These are phyloP conservation scores for Centropristis striata DNA, from an alignment of 2,113 vertebrate genomes.

Conservation along the genomic window DNA sequence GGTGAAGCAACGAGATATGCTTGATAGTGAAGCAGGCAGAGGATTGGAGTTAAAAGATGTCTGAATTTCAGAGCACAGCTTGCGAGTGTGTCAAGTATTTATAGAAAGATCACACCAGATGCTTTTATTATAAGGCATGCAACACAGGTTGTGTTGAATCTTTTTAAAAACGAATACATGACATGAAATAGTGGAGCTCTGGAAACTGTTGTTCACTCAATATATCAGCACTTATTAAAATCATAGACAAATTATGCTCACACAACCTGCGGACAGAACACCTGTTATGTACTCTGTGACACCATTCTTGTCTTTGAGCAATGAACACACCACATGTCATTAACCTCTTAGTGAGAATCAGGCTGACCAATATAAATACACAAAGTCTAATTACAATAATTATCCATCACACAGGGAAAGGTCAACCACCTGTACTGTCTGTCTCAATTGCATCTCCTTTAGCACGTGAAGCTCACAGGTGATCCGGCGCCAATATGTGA, in stretches of 20 bases:
- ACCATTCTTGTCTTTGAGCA: slow-evolving; percentile 31
- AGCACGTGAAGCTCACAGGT: slow-evolving; percentile 19
- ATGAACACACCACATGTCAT: slow-evolving; percentile 21
- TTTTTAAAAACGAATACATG: slow-evolving; percentile 2
- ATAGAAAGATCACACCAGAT: slow-evolving; percentile 29
- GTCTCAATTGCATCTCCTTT: slow-evolving; percentile 41
- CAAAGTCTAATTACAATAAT: slow-evolving; percentile 62
- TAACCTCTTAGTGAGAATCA: slow-evolving; percentile 36
- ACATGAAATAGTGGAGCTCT: not conserved
- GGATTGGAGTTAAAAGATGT: slow-evolving; percentile 36
- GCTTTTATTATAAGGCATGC: slow-evolving; percentile 43
- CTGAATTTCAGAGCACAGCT: slow-evolving; percentile 42
- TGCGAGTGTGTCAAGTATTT: slow-evolving; percentile 43
- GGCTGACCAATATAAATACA: slow-evolving; percentile 54
- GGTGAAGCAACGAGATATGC: slow-evolving; percentile 11
- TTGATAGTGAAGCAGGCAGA: slow-evolving; percentile 32
- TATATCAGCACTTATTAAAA: slow-evolving; percentile 16
- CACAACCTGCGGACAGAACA: slow-evolving; percentile 35
- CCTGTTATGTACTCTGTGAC: slow-evolving; percentile 39
- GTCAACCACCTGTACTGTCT: slow-evolving; percentile 44
- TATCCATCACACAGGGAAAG: slow-evolving; percentile 47
- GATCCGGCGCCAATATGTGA: slow-evolving; percentile 25
- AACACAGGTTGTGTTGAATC: slow-evolving; percentile 20
- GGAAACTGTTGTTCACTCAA: not conserved
- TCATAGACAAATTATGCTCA: slow-evolving; percentile 32